Evolutionary conservation across 1,140 invertebrate species (phyloP), one percentile per base, ranked within the genome.

Genomic region (Pogonomyrmex californicus): DNA sequence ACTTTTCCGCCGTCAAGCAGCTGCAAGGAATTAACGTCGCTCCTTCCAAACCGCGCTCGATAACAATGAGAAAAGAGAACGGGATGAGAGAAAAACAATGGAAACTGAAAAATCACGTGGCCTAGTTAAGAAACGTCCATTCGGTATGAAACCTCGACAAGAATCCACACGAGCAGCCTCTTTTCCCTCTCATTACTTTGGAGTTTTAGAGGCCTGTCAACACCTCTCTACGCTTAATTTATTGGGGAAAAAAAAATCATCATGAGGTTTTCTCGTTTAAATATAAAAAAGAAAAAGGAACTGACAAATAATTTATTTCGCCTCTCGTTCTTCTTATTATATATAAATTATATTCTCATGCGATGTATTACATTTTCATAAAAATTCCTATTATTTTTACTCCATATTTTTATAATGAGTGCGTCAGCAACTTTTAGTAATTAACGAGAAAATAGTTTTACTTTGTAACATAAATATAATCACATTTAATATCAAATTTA

Each of bases 21-120:
- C 41, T 44, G 60, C 77, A 62, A 65, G 51, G 68, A 88, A 88
- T 88, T 89, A 89, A 81, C 87, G 56, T 86, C 56, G 51, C 68
- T 44, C 68, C 41, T 49, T 44, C 54, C 79, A 58, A 41, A 30
- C 73, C 12, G 65, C 63, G 54, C 54, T 66, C 41, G 14, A 79
- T 71, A 75, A 79, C 38, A 73, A 47, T 71, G 63, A 76, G 62
- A 2, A 54, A 51, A n/a, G 41, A 38, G 33, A 41, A 30, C 17
- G 12, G 36, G 63, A n/a, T 17, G 49, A 75, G 73, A 68, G 54
- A 86, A 86, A 88, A 79, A 86, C 81, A 71, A 86, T 87, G 44
- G 83, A 73, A 71, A 88, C 68, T 60, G 68, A 83, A 83, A 83
- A 83, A 73, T 83, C 68, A 83, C 79, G 54, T 73, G 66, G 66